Base-by-base conservation (phyloP, 2,113 vertebrate genomes). In the Rhizomys pruinosus region DNA sequence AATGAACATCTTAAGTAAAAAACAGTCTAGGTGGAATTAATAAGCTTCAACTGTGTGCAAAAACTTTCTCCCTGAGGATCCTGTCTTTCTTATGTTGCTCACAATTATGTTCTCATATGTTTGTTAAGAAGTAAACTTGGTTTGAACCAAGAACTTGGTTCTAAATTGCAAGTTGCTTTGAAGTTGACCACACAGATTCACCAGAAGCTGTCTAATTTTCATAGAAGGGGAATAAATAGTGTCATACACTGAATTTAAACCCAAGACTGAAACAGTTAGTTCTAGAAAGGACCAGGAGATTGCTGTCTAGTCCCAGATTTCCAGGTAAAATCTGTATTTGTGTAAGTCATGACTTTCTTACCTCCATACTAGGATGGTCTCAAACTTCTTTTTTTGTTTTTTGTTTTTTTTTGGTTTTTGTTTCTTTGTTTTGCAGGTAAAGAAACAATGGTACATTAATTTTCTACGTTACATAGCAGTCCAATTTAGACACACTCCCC, bases 121-220 rank as follows among this genome's bases (percentile, higher is more conserved):
- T n/a, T 52, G 34, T 63, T 57, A 78, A 72, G 68, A 93, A 86
- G 37, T 7, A 89, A 93, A 94, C 7, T 4, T 64, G 5, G 32
- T 9, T 84, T 37, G 61, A 80, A 87, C 32, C n/a, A n/a, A n/a
- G n/a, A n/a, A n/a, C n/a, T n/a, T n/a, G n/a, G n/a, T n/a, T n/a
- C n/a, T n/a, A n/a, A n/a, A n/a, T n/a, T 92, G 52, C 42, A 84
- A 52, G 87, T 88, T 80, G 61, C 55, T 84, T 87, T 87, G 39
- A 19, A 81, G 23, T 57, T 52, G 63, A 11, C 7, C 22, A n/a
- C 22, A 72, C 17, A n/a, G 42, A 84, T 64, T 44, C 72, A 91
- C 52, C 23, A 61, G 91, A 27, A 91, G 57, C 37, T 78, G 13
- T 42, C 68, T 52, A 47, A 37, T 66, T 93, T 86, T 82, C 84